Evolutionary conservation across 2,113 vertebrate species (phyloP), one percentile per base, ranked within the genome.

Genomic region (Stegostoma tigrinum): DNA sequence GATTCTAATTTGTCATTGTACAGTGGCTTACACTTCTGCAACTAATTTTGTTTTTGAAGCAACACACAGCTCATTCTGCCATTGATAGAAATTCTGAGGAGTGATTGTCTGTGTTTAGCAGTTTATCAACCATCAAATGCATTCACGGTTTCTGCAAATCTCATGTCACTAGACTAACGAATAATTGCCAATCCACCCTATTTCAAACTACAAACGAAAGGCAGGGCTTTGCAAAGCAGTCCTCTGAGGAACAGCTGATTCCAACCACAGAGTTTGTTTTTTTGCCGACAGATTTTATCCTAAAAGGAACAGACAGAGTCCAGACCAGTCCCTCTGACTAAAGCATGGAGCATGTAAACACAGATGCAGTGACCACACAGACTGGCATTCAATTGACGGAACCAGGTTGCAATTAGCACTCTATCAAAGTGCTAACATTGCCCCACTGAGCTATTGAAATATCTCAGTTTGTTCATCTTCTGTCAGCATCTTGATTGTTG

Each of bases 41-140:
- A 97, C 96, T 98, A 97, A 96, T 98, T 98, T 98, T 99, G 97
- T 98, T 99, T 98, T 98, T 98, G 98, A 98, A 99, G 98, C 78
- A 96, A 96, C 96, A 96, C 96, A 96, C 97, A 97, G 96, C 97
- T 97, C 97, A 97, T 97, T 97, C 96, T 97, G 97, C 98, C 97
- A 97, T 98, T 98, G 98, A 98, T 97, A 98, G 97, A 98, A 98
- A 98, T 98, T 97, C 98, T 97, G 97, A 97, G 48, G 48, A 3
- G 96, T 97, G 97, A 98, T 98, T 96, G 96, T 97, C 97, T 97
- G 96, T 96, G 95, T 96, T 97, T 96, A 97, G 96, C 96, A 97
- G 98, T 98, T 98, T 98, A 97, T 98, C 98, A 98, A 97, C 97
- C 97, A 95, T 96, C 86, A n/a, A 97, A 97, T 97, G 97, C 97